Evolutionary conservation across 1,140 invertebrate species (phyloP).

Genomic region (Drosophila leontia): DNA sequence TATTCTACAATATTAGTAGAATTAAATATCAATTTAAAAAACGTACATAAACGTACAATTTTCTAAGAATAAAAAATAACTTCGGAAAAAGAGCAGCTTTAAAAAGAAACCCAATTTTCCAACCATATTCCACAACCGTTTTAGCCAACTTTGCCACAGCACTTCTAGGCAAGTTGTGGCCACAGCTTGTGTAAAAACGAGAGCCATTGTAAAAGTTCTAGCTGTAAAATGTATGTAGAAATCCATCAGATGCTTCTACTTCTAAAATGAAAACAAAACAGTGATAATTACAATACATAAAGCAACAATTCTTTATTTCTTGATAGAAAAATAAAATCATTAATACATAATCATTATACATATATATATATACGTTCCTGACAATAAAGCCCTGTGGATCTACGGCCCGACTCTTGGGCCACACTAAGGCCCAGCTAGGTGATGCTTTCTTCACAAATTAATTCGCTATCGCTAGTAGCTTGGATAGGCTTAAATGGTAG

Average conservation of each 20-base stretch:
- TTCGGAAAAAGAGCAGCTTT: not conserved
- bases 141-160: not conserved
- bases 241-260: not conserved
- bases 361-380: conserved; percentile 25
- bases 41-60: too few relatives aligned
- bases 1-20: too few relatives aligned
- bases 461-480: conserved; percentile 1
- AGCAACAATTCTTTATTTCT: conserved; percentile 55
- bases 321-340: conserved; percentile 65
- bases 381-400: conserved; percentile 11
- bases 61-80: too few relatives aligned
- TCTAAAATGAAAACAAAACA: not conserved
- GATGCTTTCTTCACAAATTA: conserved; percentile 21
- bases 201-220: not conserved
- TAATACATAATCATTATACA: conserved; percentile 52
- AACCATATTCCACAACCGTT: not conserved
- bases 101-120: not conserved
- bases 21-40: too few relatives aligned
- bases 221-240: not conserved
- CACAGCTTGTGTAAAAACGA: not conserved
- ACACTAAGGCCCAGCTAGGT: conserved; percentile 6
- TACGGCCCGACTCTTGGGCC: not conserved
- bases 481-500: conserved; percentile 31
- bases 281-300: conserved; percentile 16
- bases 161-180: too few relatives aligned